phyloP scores from a whole-genome alignment of 1,140 invertebrate genomes.

The Carposina sasakii region DNA sequence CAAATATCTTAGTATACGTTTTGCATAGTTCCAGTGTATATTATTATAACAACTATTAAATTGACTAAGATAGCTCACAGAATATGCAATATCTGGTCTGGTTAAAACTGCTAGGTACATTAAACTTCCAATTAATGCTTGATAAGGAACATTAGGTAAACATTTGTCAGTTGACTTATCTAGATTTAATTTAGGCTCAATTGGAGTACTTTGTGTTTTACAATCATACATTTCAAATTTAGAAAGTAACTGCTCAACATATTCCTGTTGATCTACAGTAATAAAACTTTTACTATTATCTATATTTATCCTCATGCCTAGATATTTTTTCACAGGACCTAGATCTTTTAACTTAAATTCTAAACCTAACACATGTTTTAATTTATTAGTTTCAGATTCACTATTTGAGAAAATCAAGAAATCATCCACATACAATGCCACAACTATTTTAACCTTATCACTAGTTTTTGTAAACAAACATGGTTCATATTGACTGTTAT shows the following conservation, averaged over 20 bases:
- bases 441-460: background rate
- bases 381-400: no score
- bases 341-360: no score
- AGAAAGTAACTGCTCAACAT: background rate
- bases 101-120: background rate
- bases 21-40: background rate
- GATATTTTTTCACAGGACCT: no score
- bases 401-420: slow-evolving; percentile 9
- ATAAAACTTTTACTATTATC: background rate
- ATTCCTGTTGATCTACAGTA: background rate
- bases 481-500: slow-evolving; percentile 7
- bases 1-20: background rate
- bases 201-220: background rate
- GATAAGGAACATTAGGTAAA: background rate
- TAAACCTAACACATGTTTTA: no score
- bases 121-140: background rate
- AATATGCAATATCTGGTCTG: background rate
- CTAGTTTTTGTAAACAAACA: slow-evolving; percentile 6
- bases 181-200: background rate
- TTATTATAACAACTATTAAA: background rate
- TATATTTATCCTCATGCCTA: background rate
- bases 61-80: background rate
- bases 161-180: background rate
- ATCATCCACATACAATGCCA: slow-evolving; percentile 10
- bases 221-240: background rate